phyloP scores from a whole-genome alignment of 2,888 invertebrate genomes.

The Phyllotreta striolata region DNA sequence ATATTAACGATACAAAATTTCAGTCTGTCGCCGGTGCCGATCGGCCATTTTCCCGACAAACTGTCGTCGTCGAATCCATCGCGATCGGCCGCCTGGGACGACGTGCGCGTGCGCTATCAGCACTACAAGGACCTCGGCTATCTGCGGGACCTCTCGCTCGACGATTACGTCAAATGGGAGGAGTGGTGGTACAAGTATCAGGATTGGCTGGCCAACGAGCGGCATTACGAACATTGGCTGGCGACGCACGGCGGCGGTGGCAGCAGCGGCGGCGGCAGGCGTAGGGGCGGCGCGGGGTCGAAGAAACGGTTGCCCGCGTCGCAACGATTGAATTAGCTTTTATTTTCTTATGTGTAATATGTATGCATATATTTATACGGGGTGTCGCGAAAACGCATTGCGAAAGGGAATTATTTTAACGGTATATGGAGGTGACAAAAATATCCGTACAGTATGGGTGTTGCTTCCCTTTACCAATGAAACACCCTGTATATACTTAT shows the following conservation, averaged over 20 bases:
- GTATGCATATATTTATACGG: not conserved
- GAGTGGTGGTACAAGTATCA: conserved; percentile 96
- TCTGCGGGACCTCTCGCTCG: conserved; percentile 76
- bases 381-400: too few relatives aligned
- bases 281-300: conserved; percentile 41
- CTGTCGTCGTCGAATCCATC: conserved; percentile 76
- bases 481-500: too few relatives aligned
- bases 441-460: too few relatives aligned
- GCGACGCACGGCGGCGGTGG: conserved; percentile 57
- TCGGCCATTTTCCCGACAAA: conserved; percentile 83
- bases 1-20: too few relatives aligned
- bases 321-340: conserved; percentile 57
- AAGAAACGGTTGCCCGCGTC: conserved; percentile 56
- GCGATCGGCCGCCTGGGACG: conserved; percentile 82
- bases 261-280: conserved; percentile 38
- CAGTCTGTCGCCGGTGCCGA: conserved; percentile 72
- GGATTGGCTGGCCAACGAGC: conserved; percentile 87
- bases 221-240: conserved; percentile 78
- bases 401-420: too few relatives aligned
- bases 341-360: too few relatives aligned
- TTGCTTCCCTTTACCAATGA: too few relatives aligned
- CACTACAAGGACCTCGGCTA: conserved; percentile 91
- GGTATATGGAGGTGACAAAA: too few relatives aligned
- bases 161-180: conserved; percentile 92
- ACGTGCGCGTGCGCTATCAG: conserved; percentile 85